Evolutionary conservation across 2,113 vertebrate species (phyloP).

Genomic region (Acrocephalus arundinaceus): DNA sequence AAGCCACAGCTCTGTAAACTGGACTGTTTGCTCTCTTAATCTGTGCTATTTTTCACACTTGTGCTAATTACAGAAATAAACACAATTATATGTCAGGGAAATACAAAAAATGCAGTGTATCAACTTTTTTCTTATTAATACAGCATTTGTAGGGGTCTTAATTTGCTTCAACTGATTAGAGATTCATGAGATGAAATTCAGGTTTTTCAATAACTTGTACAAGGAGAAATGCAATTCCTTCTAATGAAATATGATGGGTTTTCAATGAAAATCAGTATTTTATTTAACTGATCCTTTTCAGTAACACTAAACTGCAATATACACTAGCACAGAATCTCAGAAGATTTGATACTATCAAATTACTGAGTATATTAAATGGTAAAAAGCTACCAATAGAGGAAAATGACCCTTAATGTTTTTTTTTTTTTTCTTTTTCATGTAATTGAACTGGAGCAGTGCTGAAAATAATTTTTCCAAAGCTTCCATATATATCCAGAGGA

Average conservation of each 20-base stretch:
- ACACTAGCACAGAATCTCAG: background rate
- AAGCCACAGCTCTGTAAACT: background rate
- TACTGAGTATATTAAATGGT: background rate
- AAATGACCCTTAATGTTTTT: background rate
- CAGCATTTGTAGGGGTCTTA: background rate
- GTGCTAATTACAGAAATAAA: background rate
- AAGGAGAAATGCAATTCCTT: background rate
- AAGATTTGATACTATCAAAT: background rate
- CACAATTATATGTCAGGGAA: background rate
- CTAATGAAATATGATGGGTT: background rate
- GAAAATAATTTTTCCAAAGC: background rate
- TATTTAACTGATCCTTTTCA: background rate
- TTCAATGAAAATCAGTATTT: constrained; percentile 2
- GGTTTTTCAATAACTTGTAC: background rate
- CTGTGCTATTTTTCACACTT: background rate
- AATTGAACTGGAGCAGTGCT: background rate
- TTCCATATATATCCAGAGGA: background rate
- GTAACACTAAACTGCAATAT: background rate
- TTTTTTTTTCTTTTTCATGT: background rate
- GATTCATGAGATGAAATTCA: background rate
- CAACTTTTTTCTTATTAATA: background rate
- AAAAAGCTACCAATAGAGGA: background rate
- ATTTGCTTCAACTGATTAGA: background rate
- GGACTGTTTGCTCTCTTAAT: background rate
- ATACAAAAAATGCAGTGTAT: background rate